A percentile compares a stretch with the other conserved stretches of the same genome.
These are phyloP conservation scores for Apamea sordens DNA, from an alignment of 2,888 invertebrate genomes.

Conservation along the genomic window DNA sequence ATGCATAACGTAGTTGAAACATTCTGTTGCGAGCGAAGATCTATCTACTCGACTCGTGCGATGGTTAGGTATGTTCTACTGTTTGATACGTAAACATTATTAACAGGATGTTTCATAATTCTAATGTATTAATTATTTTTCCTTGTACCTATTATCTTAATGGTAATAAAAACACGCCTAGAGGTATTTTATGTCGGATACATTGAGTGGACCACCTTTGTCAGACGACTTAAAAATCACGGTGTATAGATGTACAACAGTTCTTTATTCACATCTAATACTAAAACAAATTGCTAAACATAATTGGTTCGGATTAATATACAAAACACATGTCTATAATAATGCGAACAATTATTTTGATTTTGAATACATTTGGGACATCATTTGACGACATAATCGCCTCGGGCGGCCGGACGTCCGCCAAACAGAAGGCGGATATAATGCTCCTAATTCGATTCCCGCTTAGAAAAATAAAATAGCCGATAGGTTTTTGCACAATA, in stretches of 20 bases:
- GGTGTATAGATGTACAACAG: neutral
- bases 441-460: constrained; percentile 33
- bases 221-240: too few relatives aligned
- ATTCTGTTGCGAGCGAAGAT: too few relatives aligned
- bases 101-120: too few relatives aligned
- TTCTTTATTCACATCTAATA: constrained; percentile 12
- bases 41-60: too few relatives aligned
- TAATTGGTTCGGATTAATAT: neutral
- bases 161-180: too few relatives aligned
- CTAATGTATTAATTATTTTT: too few relatives aligned
- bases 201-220: too few relatives aligned
- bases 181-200: too few relatives aligned
- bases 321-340: constrained; percentile 13
- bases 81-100: too few relatives aligned
- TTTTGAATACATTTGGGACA: constrained; percentile 10
- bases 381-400: constrained; percentile 36
- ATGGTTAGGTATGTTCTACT: too few relatives aligned
- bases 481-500: constrained; percentile 12
- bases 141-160: too few relatives aligned
- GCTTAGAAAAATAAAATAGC: constrained; percentile 2
- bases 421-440: constrained; percentile 35
- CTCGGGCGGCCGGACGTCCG: constrained; percentile 21
- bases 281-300: neutral
- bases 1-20: too few relatives aligned
- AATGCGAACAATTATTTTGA: constrained; percentile 11